phyloP scores from a whole-genome alignment of 2,797 vertebrate genomes.

The Gallinago solitaria region DNA sequence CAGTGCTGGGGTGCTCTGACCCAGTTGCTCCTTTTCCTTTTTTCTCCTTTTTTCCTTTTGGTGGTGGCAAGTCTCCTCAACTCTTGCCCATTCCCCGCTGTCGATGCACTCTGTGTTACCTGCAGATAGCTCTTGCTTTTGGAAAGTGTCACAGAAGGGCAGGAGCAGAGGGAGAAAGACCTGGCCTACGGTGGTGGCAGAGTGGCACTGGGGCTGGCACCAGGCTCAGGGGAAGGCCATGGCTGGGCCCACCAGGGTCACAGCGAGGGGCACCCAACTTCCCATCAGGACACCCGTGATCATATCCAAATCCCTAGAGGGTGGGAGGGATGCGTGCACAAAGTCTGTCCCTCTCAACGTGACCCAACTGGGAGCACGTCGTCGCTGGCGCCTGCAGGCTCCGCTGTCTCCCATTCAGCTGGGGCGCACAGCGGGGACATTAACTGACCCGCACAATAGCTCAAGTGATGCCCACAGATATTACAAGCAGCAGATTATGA shows the following conservation, averaged over 20 bases:
- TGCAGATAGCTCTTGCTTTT: neutral
- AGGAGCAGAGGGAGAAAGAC: neutral
- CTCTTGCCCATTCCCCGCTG: neutral
- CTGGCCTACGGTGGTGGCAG: accelerated
- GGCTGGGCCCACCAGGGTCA: neutral
- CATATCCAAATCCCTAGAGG: neutral
- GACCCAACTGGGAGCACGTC: neutral
- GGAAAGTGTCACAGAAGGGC: neutral
- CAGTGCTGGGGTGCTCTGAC: accelerated
- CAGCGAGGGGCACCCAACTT: neutral
- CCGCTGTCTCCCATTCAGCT: neutral
- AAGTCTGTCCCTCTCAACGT: neutral
- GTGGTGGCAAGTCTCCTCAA: too few relatives aligned
- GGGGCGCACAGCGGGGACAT: accelerated
- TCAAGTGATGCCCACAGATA: neutral
- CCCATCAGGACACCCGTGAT: accelerated
- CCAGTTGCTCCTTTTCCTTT: neutral
- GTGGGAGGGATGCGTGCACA: neutral
- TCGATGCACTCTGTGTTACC: neutral
- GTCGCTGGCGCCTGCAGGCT: neutral
- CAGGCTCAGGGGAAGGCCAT: accelerated
- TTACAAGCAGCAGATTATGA: constrained; percentile 15
- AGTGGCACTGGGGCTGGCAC: neutral
- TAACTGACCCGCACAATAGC: neutral
- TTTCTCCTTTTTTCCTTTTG: too few relatives aligned